Conservation (phyloP, 1,140 invertebrate species). For the Archegozetes longisetosus region DNA sequence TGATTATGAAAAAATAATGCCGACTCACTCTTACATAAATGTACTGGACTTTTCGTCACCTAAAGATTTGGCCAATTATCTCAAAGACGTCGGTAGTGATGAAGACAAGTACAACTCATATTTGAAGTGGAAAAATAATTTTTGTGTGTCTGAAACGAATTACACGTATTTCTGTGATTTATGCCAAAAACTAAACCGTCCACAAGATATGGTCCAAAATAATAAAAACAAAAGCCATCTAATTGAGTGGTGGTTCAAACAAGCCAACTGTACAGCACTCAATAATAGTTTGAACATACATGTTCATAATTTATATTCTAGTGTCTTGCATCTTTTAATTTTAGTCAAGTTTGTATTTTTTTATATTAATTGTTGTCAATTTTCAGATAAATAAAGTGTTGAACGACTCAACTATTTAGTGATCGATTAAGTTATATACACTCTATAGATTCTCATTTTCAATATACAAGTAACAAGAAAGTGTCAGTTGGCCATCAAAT, state of each 20-base stretch:
- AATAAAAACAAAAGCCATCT: not conserved
- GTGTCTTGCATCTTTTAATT: not conserved
- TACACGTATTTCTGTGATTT: not conserved
- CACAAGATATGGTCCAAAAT: not conserved
- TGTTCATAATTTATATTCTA: not conserved
- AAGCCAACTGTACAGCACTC: not conserved
- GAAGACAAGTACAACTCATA: slow-evolving; percentile 25
- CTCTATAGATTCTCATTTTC: too few species aligned
- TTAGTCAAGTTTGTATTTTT: not conserved
- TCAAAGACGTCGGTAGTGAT: slow-evolving; percentile 22
- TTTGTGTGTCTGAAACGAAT: not conserved
- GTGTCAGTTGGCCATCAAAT: too few species aligned
- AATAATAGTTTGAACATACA: not conserved
- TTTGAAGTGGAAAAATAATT: slow-evolving; percentile 25
- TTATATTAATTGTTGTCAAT: not conserved
- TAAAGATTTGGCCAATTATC: slow-evolving; percentile 23
- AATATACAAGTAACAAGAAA: too few species aligned
- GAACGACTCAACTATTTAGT: too few species aligned
- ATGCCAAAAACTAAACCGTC: not conserved
- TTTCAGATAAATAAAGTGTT: too few species aligned
- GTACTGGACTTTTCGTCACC: slow-evolving; percentile 23
- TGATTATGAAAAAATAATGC: slow-evolving; percentile 26
- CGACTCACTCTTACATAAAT: slow-evolving; percentile 30
- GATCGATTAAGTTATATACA: too few species aligned
- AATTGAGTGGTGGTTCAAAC: not conserved